Evolutionary conservation across 2,113 vertebrate genomes (phyloP).

Genomic region (Percopsis transmontana): DNA sequence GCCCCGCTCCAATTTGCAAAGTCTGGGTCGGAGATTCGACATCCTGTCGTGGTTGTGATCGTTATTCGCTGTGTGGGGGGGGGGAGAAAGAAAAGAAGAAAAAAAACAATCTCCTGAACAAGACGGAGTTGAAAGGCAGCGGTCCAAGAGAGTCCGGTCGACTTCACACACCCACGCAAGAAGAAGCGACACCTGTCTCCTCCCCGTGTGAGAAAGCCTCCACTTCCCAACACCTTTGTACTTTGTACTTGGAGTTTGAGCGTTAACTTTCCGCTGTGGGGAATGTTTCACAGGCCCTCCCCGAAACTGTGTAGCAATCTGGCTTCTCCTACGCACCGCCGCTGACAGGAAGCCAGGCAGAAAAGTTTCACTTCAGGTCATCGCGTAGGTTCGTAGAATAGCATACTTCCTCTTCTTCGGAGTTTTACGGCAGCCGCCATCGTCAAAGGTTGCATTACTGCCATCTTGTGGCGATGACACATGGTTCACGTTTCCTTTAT

Average conservation of each 20-base stretch:
- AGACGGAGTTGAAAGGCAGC: not conserved
- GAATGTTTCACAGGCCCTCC: conserved; percentile 24
- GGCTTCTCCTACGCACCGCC: not conserved
- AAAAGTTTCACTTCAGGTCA: too few relatives aligned
- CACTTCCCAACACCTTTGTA: conserved; percentile 43
- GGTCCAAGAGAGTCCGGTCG: not conserved
- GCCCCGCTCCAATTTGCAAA: conserved; percentile 85
- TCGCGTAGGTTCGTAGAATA: too few relatives aligned
- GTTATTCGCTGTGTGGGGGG: not conserved
- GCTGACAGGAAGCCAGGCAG: too few relatives aligned
- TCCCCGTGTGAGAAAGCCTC: not conserved
- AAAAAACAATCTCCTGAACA: not conserved
- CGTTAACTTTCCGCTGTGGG: conserved; percentile 24
- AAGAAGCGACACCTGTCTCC: conserved; percentile 42
- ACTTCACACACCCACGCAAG: not conserved
- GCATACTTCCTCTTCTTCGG: too few relatives aligned
- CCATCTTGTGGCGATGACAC: too few relatives aligned
- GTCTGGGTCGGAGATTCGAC: conserved; percentile 79
- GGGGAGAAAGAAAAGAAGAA: too few relatives aligned
- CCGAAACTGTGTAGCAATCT: conserved; percentile 35
- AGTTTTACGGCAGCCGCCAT: too few relatives aligned
- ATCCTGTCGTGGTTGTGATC: conserved; percentile 21
- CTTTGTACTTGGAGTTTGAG: not conserved
- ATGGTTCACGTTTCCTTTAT: too few relatives aligned
- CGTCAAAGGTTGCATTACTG: too few relatives aligned